Evolutionary conservation across 2,797 vertebrate genomes (phyloP).

Genomic region (Siniperca undulata): DNA sequence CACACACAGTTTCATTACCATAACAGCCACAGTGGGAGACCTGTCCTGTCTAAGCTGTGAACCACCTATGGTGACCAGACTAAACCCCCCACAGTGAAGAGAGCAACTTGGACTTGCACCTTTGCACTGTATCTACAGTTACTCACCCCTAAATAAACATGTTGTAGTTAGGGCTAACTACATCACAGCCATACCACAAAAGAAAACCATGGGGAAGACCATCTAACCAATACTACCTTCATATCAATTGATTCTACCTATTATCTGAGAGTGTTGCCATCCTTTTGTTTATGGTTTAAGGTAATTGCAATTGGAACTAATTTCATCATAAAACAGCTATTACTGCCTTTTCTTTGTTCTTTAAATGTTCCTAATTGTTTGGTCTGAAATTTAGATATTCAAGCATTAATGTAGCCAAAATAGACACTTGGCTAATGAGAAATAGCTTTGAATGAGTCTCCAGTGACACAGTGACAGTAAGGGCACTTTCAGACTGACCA

Average conservation of each 20-base stretch:
- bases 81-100: constrained; percentile 42
- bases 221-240: background rate
- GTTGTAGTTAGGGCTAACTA: constrained; percentile 1
- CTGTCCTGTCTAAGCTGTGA: constrained; percentile 24
- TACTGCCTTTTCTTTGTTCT: background rate
- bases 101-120: constrained; percentile 44
- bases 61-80: constrained; percentile 49
- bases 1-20: constrained; percentile 33
- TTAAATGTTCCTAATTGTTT: background rate
- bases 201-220: background rate
- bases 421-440: background rate
- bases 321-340: background rate
- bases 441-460: constrained; percentile 7
- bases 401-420: background rate
- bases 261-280: background rate
- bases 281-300: background rate
- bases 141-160: background rate
- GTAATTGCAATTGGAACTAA: background rate
- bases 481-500: constrained; percentile 3
- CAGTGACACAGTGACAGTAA: background rate
- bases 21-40: constrained; percentile 45
- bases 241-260: background rate
- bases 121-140: constrained; percentile 26
- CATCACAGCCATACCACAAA: background rate
- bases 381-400: constrained; percentile 6